Conservation (phyloP, 2,113 vertebrate species). For the Heteronetta atricapilla region DNA sequence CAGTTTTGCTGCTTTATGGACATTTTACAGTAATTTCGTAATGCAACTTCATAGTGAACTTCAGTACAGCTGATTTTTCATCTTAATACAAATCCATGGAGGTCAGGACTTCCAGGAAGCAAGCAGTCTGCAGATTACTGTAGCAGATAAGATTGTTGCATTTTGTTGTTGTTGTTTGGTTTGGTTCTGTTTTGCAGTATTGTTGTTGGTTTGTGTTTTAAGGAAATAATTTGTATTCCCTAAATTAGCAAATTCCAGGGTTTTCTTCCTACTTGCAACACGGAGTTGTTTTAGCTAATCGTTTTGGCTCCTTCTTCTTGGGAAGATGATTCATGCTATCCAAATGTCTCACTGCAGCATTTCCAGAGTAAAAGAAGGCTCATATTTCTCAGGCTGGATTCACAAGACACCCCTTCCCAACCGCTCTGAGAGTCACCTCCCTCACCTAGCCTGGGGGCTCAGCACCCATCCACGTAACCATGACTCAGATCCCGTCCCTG, state of each 20-base stretch:
- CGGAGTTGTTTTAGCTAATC: neutral
- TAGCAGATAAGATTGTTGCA: neutral
- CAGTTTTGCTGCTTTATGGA: neutral
- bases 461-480: neutral
- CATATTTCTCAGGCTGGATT: neutral
- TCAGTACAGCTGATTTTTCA: neutral
- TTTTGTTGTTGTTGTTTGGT: neutral
- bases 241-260: neutral
- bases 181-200: neutral
- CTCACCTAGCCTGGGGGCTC: neutral
- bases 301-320: neutral
- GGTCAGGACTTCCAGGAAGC: neutral
- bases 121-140: neutral
- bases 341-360: neutral
- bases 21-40: neutral
- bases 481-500: neutral
- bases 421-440: neutral
- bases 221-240: neutral
- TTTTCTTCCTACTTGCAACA: neutral
- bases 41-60: neutral
- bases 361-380: neutral
- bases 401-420: neutral
- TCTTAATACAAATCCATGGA: neutral
- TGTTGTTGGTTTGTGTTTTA: neutral
- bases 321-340: neutral